Evolutionary conservation across 2,113 vertebrate species (phyloP), one percentile per base, ranked within the genome.

Genomic region (Brachyhypopomus gauderio): DNA sequence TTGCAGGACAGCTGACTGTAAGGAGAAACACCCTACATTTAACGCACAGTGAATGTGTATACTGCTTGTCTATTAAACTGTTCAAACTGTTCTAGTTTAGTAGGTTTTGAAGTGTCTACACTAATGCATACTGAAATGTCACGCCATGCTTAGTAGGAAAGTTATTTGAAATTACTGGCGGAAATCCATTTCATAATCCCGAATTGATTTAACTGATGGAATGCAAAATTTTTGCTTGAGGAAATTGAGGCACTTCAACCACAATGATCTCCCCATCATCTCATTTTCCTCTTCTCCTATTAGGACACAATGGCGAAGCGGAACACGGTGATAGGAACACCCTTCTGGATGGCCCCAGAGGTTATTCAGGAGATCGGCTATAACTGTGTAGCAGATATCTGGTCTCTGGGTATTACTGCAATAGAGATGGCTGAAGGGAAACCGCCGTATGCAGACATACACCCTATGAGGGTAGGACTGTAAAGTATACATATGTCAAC

Each of bases 291-390:
- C 56, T 36, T 19, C 41, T 72, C 17, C 34, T 74, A 1, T 59
- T 17, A 99, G 97, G 97, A 99, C 89, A 99, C 97, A n/a, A 99
- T 99, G 97, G 97, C 97, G 75, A 98, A 98, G 87, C 95, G 97
- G 79, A 99, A 99, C 88, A 99, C 97, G 11, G 97, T 99, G 92
- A 94, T 94, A 0, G 93, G 93, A 17, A 94, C 93, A 14, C 93
- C 93, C 0, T 94, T 94, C 87, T 94, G 93, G 93, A 94, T 94
- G 93, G 93, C 93, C 20, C 93, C 93, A 22, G 93, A 94, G 79
- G 93, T 94, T 60, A 94, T 94, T 86, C 93, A 94, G 85, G 93
- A 94, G 86, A 94, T 94, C 0, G 93, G 93, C 20, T 94, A 94
- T 89, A 94, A 94, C 88, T 94, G 93, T 56, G 93, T 94, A 66